Evolutionary conservation across 2,888 invertebrate genomes (phyloP), one percentile per base, ranked within the genome.

Genomic region (Diplazon laetatorius): DNA sequence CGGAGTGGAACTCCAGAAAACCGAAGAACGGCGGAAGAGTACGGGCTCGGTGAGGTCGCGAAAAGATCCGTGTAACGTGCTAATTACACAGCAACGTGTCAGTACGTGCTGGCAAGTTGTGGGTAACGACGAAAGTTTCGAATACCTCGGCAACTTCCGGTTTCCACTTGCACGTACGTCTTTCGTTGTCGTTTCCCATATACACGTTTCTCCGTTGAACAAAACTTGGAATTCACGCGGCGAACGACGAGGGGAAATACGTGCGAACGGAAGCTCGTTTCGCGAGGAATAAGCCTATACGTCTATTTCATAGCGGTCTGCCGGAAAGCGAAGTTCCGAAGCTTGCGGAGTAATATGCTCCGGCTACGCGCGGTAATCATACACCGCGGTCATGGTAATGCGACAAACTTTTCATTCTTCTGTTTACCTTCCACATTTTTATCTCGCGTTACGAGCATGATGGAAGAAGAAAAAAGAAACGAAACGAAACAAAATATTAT

Each of bases 71-170:
- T 44, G 55, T 18, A 55, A 69, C 46, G 69, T 48, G 69, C 69
- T 69, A 75, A 69, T 69, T 75, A 69, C 69, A 55, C 69, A 63
- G 52, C 48, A 55, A 14, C 44, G 14, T 16, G 25, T 5, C 6
- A 37, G 50, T 30, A 60, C 37, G 46, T 22, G 46, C 37, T 22
- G 37, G 22, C 62, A 68, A 55, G 52, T 16, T 52, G 22, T 20
- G 25, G 46, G 68, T 63, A 69, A 75, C 69, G 75, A 69, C 69
- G 48, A 69, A 69, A 75, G 62, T 75, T 75, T 75, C 57, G 55
- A 69, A 75, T 62, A 39, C 2, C 62, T 59, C 42, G 20, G 42
- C 46, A 68, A 77, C 42, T 70, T 76, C 37, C 42, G 52, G 76
- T 60, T 55, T 62, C 57, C 30, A 37, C 63, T 69, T 35, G 60